phyloP scores from a whole-genome alignment of 2,888 invertebrate species.

The Xanthorhoe designata region DNA sequence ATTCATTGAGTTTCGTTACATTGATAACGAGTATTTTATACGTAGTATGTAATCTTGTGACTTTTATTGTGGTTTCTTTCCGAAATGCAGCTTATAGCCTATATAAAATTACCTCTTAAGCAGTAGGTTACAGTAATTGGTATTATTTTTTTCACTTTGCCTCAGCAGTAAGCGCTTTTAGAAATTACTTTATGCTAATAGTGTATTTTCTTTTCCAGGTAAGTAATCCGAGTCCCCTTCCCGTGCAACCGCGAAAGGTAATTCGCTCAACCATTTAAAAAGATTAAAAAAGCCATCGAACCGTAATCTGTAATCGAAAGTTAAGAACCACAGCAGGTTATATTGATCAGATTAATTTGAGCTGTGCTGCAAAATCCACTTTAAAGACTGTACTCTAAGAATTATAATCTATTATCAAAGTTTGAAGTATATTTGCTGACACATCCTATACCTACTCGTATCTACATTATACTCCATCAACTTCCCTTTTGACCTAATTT shows the following conservation, averaged over 20 bases:
- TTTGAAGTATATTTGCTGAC: constrained; percentile 8
- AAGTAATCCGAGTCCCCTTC: constrained; percentile 8
- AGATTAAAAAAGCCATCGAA: constrained; percentile 15
- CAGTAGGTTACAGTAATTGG: too few relatives aligned
- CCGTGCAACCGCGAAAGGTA: constrained; percentile 12
- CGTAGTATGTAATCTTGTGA: too few relatives aligned
- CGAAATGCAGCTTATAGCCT: too few relatives aligned
- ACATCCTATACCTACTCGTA: constrained; percentile 8
- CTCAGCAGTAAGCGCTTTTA: background rate
- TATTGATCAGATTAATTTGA: constrained; percentile 17
- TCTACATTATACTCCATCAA: constrained; percentile 1
- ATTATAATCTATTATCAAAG: constrained; percentile 7
- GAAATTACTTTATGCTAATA: constrained; percentile 3
- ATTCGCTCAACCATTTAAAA: constrained; percentile 9
- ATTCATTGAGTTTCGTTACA: background rate
- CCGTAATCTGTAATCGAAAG: constrained; percentile 15
- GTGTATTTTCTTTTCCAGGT: constrained; percentile 26
- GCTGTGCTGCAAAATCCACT: background rate
- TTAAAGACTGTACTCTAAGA: background rate
- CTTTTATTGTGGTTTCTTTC: too few relatives aligned
- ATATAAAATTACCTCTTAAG: too few relatives aligned
- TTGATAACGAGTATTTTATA: too few relatives aligned
- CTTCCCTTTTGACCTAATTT: constrained; percentile 25
- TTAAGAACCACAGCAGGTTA: constrained; percentile 8
- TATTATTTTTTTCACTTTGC: background rate